Percentiles rank a stretch among this genome's conserved stretches.
phyloP scores from a whole-genome alignment of 2,797 vertebrate species.

The Rhabdomys pumilio region DNA sequence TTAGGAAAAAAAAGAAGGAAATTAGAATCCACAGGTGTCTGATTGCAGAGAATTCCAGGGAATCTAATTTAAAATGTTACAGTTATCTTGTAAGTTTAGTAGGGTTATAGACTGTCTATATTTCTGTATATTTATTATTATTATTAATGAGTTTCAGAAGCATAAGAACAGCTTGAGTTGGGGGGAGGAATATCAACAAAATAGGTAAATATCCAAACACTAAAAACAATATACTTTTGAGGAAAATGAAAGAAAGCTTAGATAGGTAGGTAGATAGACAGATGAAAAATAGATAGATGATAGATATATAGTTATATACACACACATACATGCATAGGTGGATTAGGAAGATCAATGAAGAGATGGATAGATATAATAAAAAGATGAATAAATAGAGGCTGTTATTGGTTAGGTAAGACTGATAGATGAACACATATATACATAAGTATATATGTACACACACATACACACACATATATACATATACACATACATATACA shows the following conservation, averaged over 20 bases:
- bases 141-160: not conserved
- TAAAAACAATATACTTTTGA: not conserved
- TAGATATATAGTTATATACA: too few relatives aligned
- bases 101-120: not conserved
- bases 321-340: not conserved
- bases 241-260: not conserved
- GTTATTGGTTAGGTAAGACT: not conserved
- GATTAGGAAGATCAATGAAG: not conserved
- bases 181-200: not conserved
- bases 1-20: not conserved
- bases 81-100: not conserved
- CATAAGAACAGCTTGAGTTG: not conserved
- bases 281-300: not conserved
- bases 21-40: not conserved
- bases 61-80: not conserved
- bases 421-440: not conserved
- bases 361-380: not conserved
- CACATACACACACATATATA: too few relatives aligned
- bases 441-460: not conserved
- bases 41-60: slow-evolving; percentile 2
- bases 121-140: not conserved
- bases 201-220: not conserved
- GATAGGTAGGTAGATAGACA: not conserved
- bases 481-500: too few relatives aligned
- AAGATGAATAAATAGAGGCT: not conserved